Evolutionary conservation across 2,113 vertebrate species (phyloP).

Genomic region (Poicephalus meyeri): DNA sequence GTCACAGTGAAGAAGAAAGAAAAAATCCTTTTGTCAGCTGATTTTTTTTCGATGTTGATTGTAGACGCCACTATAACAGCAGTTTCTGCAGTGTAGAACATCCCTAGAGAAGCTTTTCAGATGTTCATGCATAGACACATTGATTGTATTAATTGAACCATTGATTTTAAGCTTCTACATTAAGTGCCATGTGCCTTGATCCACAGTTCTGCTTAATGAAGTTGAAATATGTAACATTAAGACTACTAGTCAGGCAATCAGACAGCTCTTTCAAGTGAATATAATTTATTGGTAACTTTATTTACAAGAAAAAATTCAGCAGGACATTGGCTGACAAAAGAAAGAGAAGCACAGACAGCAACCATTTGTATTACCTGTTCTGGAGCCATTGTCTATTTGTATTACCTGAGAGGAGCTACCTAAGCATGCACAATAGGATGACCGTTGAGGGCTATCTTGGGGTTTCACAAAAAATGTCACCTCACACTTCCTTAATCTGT

Average conservation of each 20-base stretch:
- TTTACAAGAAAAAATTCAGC: not conserved
- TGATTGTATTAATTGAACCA: not conserved
- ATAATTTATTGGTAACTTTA: not conserved
- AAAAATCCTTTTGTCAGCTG: not conserved
- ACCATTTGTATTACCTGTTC: not conserved
- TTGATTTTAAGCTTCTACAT: not conserved
- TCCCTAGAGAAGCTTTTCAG: not conserved
- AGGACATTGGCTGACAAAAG: not conserved
- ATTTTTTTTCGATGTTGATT: not conserved
- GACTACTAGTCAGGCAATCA: not conserved
- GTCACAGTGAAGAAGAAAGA: not conserved
- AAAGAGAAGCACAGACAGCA: not conserved
- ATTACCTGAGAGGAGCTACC: not conserved
- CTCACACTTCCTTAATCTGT: not conserved
- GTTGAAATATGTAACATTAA: not conserved
- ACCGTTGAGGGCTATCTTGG: not conserved
- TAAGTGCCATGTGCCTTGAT: not conserved
- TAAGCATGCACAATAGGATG: not conserved
- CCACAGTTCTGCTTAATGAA: not conserved
- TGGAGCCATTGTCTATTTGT: not conserved
- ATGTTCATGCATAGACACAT: not conserved
- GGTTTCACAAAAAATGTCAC: not conserved
- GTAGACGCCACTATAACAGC: not conserved
- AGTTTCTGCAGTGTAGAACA: not conserved
- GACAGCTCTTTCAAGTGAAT: not conserved